A percentile compares a stretch with the other conserved stretches of the same genome.
phyloP scores from a whole-genome alignment of 2,113 vertebrate genomes.

The Silurus asotus region DNA sequence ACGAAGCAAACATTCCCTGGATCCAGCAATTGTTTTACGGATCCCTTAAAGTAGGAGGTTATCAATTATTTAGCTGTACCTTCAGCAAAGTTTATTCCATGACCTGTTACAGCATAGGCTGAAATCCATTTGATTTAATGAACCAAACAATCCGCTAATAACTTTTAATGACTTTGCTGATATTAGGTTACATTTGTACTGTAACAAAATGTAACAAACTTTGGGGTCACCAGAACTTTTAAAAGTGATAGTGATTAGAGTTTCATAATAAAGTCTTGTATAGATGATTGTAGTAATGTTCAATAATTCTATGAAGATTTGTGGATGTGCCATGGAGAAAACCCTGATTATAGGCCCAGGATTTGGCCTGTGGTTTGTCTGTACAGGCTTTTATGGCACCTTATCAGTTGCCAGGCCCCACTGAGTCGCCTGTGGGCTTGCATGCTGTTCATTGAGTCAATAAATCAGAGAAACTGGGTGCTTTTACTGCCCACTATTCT shows the following conservation, averaged over 20 bases:
- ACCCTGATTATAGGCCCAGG: neutral
- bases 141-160: neutral
- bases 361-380: neutral
- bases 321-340: neutral
- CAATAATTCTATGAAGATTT: neutral
- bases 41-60: neutral
- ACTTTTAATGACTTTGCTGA: neutral
- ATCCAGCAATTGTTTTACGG: neutral
- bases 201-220: neutral
- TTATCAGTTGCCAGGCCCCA: conserved; percentile 29
- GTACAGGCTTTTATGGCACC: neutral
- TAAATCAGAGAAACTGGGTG: conserved; percentile 12
- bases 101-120: neutral
- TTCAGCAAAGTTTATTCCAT: neutral
- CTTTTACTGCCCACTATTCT: conserved; percentile 1
- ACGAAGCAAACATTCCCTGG: conserved; percentile 1
- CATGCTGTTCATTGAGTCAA: neutral
- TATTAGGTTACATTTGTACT: neutral
- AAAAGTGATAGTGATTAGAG: too few species aligned
- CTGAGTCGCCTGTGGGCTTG: neutral
- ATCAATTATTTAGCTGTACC: neutral
- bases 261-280: neutral
- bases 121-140: neutral
- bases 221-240: neutral
- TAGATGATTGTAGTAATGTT: neutral